These are phyloP conservation scores for Hyperopisus bebe DNA, from an alignment of 2,113 vertebrate species.

Conservation along the genomic window DNA sequence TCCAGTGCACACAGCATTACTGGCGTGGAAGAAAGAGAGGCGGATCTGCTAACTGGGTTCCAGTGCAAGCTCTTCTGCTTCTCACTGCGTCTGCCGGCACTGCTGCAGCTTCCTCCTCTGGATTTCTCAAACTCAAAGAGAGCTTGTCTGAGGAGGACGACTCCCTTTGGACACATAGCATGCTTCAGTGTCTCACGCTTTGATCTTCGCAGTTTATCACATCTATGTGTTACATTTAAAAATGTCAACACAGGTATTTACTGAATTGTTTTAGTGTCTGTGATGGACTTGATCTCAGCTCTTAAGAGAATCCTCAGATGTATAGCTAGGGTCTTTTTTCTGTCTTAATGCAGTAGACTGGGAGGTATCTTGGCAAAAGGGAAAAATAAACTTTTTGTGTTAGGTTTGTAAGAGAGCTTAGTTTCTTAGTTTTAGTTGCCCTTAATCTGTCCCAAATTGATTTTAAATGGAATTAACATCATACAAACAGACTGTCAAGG, in stretches of 20 bases:
- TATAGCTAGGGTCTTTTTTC: not conserved
- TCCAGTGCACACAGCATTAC: constrained; percentile 55
- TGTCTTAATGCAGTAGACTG: not conserved
- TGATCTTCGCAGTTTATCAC: not conserved
- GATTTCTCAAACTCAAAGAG: not conserved
- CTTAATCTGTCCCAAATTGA: not conserved
- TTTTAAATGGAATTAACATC: not conserved
- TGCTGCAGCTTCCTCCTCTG: not conserved
- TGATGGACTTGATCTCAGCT: not conserved
- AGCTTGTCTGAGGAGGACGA: not conserved
- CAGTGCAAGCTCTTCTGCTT: not conserved
- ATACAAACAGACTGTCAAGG: not conserved
- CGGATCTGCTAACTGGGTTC: constrained; percentile 36
- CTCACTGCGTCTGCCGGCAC: not conserved
- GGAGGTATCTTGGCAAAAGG: not conserved
- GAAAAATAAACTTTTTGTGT: not conserved
- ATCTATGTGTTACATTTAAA: not conserved
- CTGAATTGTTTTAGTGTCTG: not conserved
- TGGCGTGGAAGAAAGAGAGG: constrained; percentile 41
- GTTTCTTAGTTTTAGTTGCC: not conserved
- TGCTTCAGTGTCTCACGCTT: not conserved
- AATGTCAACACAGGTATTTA: not conserved
- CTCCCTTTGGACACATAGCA: not conserved
- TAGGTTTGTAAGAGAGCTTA: not conserved
- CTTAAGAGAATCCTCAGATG: not conserved